phyloP scores from a whole-genome alignment of 1,140 invertebrate species.

The Cyclargus thomasi region DNA sequence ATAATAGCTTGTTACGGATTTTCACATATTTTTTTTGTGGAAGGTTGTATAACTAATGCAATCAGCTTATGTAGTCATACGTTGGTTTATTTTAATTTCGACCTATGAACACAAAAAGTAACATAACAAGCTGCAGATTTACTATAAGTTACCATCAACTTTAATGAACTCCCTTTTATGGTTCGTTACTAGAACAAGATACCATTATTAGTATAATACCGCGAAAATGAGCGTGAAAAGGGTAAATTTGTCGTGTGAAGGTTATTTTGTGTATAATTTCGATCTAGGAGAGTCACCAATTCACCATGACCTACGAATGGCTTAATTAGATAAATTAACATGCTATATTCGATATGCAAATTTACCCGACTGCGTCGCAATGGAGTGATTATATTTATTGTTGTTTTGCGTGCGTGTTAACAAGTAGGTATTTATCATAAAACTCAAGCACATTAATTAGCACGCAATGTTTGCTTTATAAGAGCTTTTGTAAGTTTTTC shows the following conservation, averaged over 20 bases:
- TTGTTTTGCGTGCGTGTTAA: slow-evolving; percentile 2
- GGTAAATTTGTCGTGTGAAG: background rate
- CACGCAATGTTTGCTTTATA: background rate
- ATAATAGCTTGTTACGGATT: too few species aligned
- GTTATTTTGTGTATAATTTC: background rate
- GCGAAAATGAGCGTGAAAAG: background rate
- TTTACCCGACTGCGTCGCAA: background rate
- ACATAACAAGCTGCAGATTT: too few species aligned
- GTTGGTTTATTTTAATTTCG: too few species aligned
- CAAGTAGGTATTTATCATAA: slow-evolving; percentile 7
- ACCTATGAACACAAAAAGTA: too few species aligned
- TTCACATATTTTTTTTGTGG: too few species aligned
- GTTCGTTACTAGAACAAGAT: background rate
- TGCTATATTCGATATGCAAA: background rate
- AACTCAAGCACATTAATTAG: background rate
- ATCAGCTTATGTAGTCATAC: too few species aligned
- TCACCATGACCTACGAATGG: background rate
- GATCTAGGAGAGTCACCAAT: background rate
- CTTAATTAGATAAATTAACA: background rate
- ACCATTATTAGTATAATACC: background rate
- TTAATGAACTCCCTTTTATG: too few species aligned
- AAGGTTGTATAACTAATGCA: too few species aligned
- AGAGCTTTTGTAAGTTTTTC: background rate
- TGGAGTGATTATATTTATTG: slow-evolving; percentile 1
- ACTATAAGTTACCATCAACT: too few species aligned